phyloP scores from a whole-genome alignment of 2,888 invertebrate species.

The Pachliopta kotzebuea region DNA sequence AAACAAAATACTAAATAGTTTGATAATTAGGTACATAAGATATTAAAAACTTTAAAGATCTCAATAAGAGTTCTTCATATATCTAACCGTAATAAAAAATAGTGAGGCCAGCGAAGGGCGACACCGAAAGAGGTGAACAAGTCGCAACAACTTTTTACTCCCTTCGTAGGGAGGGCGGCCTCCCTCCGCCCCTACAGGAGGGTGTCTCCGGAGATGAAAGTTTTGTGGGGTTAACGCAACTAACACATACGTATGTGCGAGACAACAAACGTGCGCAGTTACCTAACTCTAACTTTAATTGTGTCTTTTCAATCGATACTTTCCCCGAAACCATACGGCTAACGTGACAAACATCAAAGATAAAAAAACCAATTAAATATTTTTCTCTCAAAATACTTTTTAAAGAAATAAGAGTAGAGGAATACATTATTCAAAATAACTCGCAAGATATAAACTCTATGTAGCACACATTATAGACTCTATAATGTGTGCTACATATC shows the following conservation, averaged over 20 bases:
- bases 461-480: no score
- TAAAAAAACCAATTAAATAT: background rate
- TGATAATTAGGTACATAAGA: background rate
- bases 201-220: constrained; percentile 75
- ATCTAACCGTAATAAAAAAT: constrained; percentile 30
- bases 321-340: constrained; percentile 43
- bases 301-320: constrained; percentile 80
- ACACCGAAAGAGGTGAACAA: constrained; percentile 80
- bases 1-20: background rate
- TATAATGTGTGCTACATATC: no score
- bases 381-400: background rate
- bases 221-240: constrained; percentile 76
- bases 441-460: no score
- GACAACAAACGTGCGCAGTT: constrained; percentile 74
- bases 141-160: constrained; percentile 79
- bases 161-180: constrained; percentile 66
- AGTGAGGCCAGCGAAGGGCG: constrained; percentile 66
- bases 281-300: constrained; percentile 80
- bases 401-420: no score
- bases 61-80: background rate
- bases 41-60: background rate
- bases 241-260: constrained; percentile 65
- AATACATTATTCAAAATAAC: no score
- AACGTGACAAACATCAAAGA: constrained; percentile 13
- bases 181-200: constrained; percentile 47